Conservation (phyloP, 2,113 vertebrate genomes). For the Thryonomys swinderianus region DNA sequence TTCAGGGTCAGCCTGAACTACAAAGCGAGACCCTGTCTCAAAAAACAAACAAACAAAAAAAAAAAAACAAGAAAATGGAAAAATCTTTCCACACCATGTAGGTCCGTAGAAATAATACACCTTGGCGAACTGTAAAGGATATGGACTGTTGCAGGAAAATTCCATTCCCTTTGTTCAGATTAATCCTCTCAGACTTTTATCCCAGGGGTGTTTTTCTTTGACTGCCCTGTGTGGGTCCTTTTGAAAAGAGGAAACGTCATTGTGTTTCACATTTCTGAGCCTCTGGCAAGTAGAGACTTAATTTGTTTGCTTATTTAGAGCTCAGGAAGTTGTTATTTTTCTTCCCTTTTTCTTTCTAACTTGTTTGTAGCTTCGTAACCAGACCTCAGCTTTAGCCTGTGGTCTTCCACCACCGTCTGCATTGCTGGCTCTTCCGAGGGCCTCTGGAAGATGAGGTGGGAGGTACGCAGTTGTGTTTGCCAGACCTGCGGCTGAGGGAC, state of each 20-base stretch:
- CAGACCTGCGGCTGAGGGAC: not conserved
- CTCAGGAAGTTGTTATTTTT: constrained; percentile 6
- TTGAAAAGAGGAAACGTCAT: constrained; percentile 43
- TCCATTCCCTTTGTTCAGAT: constrained; percentile 70
- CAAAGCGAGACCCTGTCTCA: too few relatives aligned
- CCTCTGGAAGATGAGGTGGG: constrained; percentile 16
- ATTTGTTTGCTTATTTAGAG: constrained; percentile 72
- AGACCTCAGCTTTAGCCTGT: constrained; percentile 40
- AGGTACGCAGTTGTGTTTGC: constrained; percentile 53
- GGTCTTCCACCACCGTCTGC: constrained; percentile 37
- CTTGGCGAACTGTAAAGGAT: constrained; percentile 34
- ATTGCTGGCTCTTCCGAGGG: constrained; percentile 5
- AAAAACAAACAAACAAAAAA: too few relatives aligned
- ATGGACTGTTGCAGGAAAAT: constrained; percentile 44
- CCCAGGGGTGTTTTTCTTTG: constrained; percentile 61
- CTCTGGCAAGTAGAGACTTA: constrained; percentile 45
- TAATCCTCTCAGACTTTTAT: constrained; percentile 67
- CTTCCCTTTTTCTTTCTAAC: not conserved
- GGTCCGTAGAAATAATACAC: constrained; percentile 25
- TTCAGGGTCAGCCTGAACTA: too few relatives aligned
- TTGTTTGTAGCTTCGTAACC: constrained; percentile 61
- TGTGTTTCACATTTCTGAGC: constrained; percentile 56
- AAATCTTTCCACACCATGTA: not conserved
- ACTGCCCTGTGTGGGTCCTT: constrained; percentile 66
- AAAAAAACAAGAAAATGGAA: too few relatives aligned